Conservation (phyloP, 2,113 vertebrate genomes). For the Scomber japonicus region DNA sequence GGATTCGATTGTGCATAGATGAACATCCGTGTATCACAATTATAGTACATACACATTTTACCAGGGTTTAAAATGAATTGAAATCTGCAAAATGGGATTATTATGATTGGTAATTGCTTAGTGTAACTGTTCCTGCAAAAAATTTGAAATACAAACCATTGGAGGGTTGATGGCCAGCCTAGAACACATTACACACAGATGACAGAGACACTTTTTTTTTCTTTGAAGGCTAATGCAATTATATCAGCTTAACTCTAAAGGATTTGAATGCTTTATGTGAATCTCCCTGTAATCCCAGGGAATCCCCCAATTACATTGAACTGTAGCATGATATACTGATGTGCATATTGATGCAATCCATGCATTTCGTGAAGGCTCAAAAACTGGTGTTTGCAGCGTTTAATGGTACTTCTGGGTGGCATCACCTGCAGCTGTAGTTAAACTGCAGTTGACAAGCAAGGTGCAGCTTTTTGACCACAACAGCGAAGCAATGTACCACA, state of each 20-base stretch:
- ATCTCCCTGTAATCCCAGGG: conserved; percentile 8
- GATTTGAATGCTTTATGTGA: conserved; percentile 7
- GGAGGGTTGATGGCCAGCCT: not conserved
- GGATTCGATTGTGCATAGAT: too few species aligned
- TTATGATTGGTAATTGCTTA: not conserved
- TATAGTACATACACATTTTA: too few species aligned
- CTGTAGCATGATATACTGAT: not conserved
- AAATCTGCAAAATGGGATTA: not conserved
- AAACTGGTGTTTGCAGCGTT: not conserved
- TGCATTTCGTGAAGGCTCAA: not conserved
- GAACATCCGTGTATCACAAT: too few species aligned
- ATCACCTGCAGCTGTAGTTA: not conserved
- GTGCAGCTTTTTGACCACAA: conserved; percentile 42
- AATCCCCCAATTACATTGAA: not conserved
- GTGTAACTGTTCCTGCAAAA: not conserved
- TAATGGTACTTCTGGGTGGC: not conserved
- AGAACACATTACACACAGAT: not conserved
- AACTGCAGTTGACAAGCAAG: conserved; percentile 11
- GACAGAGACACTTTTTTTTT: not conserved
- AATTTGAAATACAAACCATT: not conserved
- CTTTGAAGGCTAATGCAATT: not conserved
- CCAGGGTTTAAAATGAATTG: too few species aligned
- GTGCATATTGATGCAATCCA: not conserved
- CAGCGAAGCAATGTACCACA: conserved; percentile 22
- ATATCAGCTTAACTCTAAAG: not conserved